Base-by-base conservation (phyloP, 2,797 vertebrate genomes). In the Hybognathus amarus region DNA sequence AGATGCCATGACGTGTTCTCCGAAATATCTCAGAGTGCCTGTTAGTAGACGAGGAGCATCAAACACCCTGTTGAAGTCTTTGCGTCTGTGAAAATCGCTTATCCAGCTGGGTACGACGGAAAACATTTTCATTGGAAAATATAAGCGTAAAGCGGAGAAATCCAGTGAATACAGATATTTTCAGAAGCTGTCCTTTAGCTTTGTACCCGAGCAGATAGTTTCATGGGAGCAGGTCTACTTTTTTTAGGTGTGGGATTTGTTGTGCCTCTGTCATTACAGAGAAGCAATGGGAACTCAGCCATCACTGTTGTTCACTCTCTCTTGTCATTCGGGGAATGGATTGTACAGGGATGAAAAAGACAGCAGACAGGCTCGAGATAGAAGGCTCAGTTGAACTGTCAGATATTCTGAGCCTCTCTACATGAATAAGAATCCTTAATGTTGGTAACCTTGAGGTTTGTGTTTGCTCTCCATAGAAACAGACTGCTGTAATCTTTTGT, bases 341-440 rank as follows among this genome's bases (percentile, higher is more conserved):
- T 83, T 73, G 85, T 79, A 71, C 64, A 15, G 66, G 68, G 82
- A 88, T 84, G 75, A 88, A 84, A 83, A 81, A 71, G 82, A 66
- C 64, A 67, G 76, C 82, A 84, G 71, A 87, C 84, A 79, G 63
- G 56, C 73, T 80, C 20, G 70, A 82, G 81, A 85, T 59, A 73
- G 47, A 71, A 70, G 79, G 82, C 70, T 84, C 30, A 64, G 73
- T 47, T 69, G 84, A 80, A 83, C 82, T 86, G 87, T 85, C 84
- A 87, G 79, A 87, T 85, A 86, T 83, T 81, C 85, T n/a, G 56
- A 82, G 79, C 76, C 54, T 77, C 77, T 66, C 56, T 77, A 86
- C 82, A 87, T 86, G 85, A 88, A 84, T 81, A 47, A 88, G 87
- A 86, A 84, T 88, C 85, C 79, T 83, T 87, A 88, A 85, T 88